phyloP scores from a whole-genome alignment of 2,888 invertebrate species.

The Tinea trinotella region DNA sequence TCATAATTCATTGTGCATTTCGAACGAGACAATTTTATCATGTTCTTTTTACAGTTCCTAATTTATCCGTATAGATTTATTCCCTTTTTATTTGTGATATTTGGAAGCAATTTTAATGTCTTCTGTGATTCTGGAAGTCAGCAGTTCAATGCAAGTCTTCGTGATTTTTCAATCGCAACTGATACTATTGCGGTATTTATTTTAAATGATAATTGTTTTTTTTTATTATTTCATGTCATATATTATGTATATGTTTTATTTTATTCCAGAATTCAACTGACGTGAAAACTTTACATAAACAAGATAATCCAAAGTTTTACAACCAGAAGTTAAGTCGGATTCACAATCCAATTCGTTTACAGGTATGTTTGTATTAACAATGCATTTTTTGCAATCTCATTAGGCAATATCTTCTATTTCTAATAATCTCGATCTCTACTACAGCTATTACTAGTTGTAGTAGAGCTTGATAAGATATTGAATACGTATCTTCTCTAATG shows the following conservation, averaged over 20 bases:
- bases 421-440: too few species aligned
- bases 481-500: too few species aligned
- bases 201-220: neutral
- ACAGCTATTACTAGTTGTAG: too few species aligned
- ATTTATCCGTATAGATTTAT: neutral
- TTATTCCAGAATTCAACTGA: slow-evolving; percentile 44
- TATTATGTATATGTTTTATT: too few species aligned
- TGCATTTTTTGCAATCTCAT: too few species aligned
- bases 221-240: too few species aligned
- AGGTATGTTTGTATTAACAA: slow-evolving; percentile 8
- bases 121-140: neutral
- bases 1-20: neutral
- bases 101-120: neutral
- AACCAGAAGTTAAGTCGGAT: neutral
- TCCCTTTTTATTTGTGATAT: neutral
- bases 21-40: neutral
- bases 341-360: slow-evolving; percentile 3
- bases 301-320: slow-evolving; percentile 26
- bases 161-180: neutral
- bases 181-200: neutral
- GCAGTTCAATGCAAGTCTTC: slow-evolving; percentile 6
- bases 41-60: neutral
- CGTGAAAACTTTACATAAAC: slow-evolving; percentile 49
- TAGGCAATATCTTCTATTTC: too few species aligned
- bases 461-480: too few species aligned